A percentile compares a stretch with the other conserved stretches of the same genome.
phyloP scores from a whole-genome alignment of 1,140 invertebrate genomes.

The Camponotus vicinus region DNA sequence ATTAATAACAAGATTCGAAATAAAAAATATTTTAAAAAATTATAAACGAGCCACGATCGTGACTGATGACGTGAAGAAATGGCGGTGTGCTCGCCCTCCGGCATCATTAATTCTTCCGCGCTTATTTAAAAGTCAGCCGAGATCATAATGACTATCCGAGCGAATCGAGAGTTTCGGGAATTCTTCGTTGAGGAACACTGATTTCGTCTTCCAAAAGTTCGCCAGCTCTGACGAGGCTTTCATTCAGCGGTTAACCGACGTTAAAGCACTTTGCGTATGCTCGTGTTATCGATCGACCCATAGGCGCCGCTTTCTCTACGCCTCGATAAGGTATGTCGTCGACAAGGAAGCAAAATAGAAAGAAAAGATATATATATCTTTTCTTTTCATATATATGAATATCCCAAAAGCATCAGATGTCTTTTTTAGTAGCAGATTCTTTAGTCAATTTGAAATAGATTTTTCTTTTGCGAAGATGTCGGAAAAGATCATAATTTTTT shows the following conservation, averaged over 20 bases:
- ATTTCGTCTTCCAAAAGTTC: slow-evolving; percentile 58
- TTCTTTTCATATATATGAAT: too few relatives aligned
- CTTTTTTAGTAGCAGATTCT: too few relatives aligned
- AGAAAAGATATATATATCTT: too few relatives aligned
- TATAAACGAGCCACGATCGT: background rate
- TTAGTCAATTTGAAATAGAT: too few relatives aligned
- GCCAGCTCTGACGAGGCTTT: slow-evolving; percentile 55
- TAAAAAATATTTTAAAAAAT: too few relatives aligned
- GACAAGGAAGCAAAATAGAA: background rate
- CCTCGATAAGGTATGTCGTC: background rate
- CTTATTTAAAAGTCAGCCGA: slow-evolving; percentile 19
- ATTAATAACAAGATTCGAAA: too few relatives aligned
- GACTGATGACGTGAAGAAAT: slow-evolving; percentile 3
- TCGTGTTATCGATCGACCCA: slow-evolving; percentile 65
- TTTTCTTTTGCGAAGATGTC: too few relatives aligned
- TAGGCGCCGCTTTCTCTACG: slow-evolving; percentile 39
- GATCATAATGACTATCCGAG: slow-evolving; percentile 2
- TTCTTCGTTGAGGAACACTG: slow-evolving; percentile 27
- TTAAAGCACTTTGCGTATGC: slow-evolving; percentile 73
- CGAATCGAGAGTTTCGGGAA: slow-evolving; percentile 19
- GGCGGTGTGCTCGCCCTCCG: background rate
- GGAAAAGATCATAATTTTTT: too few relatives aligned
- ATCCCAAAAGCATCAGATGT: too few relatives aligned
- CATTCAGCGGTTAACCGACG: slow-evolving; percentile 71
- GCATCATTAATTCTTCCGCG: slow-evolving; percentile 19